Conservation (phyloP, 2,797 vertebrate species). For the Crotalus adamanteus region DNA sequence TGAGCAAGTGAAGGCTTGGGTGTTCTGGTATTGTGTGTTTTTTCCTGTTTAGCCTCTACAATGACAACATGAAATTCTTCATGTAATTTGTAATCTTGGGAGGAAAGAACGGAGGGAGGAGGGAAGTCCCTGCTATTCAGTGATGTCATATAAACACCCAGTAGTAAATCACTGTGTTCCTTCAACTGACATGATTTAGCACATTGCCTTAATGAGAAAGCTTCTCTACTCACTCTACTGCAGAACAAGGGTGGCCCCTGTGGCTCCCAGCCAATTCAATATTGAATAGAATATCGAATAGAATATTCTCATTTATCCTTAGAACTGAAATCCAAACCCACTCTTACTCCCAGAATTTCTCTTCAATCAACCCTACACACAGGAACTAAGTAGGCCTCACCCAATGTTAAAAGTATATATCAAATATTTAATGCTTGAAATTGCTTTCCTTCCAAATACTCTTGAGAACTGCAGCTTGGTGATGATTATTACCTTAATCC, state of each 20-base stretch:
- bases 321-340: background rate
- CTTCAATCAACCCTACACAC: background rate
- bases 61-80: constrained; percentile 3
- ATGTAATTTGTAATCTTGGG: constrained; percentile 4
- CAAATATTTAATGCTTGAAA: background rate
- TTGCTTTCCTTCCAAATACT: background rate
- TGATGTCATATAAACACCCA: constrained; percentile 3
- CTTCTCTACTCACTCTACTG: background rate
- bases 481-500: background rate
- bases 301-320: background rate
- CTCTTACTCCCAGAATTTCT: background rate
- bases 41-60: constrained; percentile 1
- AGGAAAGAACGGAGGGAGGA: background rate
- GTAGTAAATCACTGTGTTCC: constrained; percentile 12
- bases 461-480: background rate
- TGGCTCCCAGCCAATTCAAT: constrained; percentile 2
- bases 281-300: background rate
- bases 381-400: too few species aligned
- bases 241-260: constrained; percentile 15
- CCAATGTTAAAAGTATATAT: background rate
- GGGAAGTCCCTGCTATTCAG: background rate
- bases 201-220: background rate
- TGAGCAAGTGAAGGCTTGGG: background rate
- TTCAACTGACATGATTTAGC: background rate
- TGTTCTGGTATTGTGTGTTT: background rate